A percentile compares a stretch with the other conserved stretches of the same genome.
phyloP scores from a whole-genome alignment of 1,140 invertebrate genomes.

The Meloidogyne chitwoodi region DNA sequence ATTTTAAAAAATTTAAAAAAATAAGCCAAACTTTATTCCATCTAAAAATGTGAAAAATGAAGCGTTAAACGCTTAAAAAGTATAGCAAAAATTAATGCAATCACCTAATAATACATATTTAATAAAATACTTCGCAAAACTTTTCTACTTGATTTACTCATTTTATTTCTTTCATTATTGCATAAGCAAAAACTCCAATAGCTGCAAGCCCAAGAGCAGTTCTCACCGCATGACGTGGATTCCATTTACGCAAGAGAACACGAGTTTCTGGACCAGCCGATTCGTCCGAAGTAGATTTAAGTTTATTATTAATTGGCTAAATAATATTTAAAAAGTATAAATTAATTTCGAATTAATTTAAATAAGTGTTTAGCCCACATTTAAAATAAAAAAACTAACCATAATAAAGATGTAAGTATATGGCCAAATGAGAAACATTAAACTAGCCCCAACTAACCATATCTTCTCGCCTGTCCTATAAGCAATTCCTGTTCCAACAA shows the following conservation, averaged over 20 bases:
- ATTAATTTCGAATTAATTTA: too few species aligned
- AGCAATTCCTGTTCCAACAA: neutral
- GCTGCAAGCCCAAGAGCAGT: neutral
- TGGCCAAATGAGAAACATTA: conserved; percentile 4
- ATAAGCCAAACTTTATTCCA: too few species aligned
- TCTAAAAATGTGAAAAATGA: too few species aligned
- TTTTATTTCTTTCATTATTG: neutral
- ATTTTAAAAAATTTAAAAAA: too few species aligned
- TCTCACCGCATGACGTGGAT: neutral
- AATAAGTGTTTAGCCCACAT: too few species aligned
- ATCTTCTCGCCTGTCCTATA: neutral
- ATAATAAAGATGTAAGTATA: neutral
- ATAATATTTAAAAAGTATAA: neutral
- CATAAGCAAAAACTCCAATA: neutral
- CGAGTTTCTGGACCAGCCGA: neutral
- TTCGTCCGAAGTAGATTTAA: neutral
- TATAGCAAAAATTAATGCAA: neutral
- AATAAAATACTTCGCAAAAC: neutral
- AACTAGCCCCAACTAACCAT: neutral
- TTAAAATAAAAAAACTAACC: neutral
- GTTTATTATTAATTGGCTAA: neutral
- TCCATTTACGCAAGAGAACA: neutral
- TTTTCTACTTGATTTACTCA: neutral
- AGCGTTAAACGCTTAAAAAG: too few species aligned
- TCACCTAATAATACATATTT: neutral